Base-by-base conservation (phyloP, 1,140 invertebrate species). In the Acyrthosiphon pisum region DNA sequence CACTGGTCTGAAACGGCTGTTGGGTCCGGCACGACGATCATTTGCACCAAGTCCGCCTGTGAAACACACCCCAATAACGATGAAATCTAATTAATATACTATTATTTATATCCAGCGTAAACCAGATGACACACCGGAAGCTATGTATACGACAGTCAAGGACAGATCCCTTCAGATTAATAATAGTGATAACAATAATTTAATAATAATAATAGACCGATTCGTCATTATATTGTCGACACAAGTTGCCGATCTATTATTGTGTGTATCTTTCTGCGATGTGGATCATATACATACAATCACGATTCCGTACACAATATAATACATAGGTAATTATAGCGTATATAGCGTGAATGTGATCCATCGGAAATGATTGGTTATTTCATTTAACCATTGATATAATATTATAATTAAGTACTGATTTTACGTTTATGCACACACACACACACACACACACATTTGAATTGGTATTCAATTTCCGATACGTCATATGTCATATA, bases 1-100 rank as follows among this genome's bases (percentile, higher is more conserved):
- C 91, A 93, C 23, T 93, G 91, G 81, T 93, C 91, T 30, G 91
- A 93, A 86, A 93, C 91, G 48, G 91, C 91, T 7, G 91, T 93
- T 84, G 68, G 48, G 81, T 93, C 91, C 48, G 91, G 91, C 14
- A 93, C 91, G 23, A 93, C 76, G 48, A 93, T 83, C 81, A 93
- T 81, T 86, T 93, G 91, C 81, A 93, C 48, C 76, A 93, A 50
- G 23, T 93, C 91, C 76, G 76, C 91, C 91, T 93, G 60, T 22
- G 14, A 90, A 90, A 60, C 56, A 68, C 56, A 90, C 56, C 89
- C 53, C 53, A 18, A 90, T 44, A 90, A 68, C 56, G 48, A 56
- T 30, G 11, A 26, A 56, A 56, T 89, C 88, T 22, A 89, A 56
- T 89, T 89, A 89, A 88, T 88, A 88, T 88, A 88, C 20, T 88